Evolutionary conservation across 1,140 invertebrate species (phyloP).

Genomic region (Drosophila bipectinata): DNA sequence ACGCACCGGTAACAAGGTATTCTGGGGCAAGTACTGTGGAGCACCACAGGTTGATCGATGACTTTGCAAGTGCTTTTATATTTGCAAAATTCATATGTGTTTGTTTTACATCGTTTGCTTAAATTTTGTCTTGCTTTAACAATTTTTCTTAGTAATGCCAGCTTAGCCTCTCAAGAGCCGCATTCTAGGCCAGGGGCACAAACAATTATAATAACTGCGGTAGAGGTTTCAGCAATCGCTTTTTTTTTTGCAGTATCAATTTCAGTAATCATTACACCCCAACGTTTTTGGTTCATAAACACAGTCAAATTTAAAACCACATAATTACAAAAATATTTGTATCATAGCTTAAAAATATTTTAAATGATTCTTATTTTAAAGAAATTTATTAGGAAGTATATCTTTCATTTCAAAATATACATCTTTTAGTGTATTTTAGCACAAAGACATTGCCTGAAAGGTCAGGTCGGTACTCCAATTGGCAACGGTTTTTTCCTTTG

Average conservation of each 20-base stretch:
- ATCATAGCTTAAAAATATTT: not conserved
- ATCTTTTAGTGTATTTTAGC: not conserved
- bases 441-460: constrained; percentile 8
- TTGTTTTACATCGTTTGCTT: not conserved
- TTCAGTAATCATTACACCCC: constrained; percentile 53
- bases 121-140: not conserved
- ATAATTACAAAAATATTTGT: not conserved
- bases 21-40: not conserved
- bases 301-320: not conserved
- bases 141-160: not conserved
- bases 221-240: constrained; percentile 6
- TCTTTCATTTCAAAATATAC: not conserved
- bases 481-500: constrained; percentile 34
- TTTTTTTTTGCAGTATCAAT: constrained; percentile 56
- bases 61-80: not conserved
- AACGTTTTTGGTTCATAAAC: constrained; percentile 18
- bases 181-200: not conserved
- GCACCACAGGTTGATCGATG: constrained; percentile 3
- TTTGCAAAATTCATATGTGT: constrained; percentile 1
- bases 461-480: constrained; percentile 21
- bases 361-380: not conserved
- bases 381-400: not conserved
- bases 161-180: constrained; percentile 39
- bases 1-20: not conserved
- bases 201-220: constrained; percentile 9